Percentiles rank a stretch among this genome's conserved stretches.
Conservation (phyloP, 2,797 vertebrate species). For the Cossypha caffra region DNA sequence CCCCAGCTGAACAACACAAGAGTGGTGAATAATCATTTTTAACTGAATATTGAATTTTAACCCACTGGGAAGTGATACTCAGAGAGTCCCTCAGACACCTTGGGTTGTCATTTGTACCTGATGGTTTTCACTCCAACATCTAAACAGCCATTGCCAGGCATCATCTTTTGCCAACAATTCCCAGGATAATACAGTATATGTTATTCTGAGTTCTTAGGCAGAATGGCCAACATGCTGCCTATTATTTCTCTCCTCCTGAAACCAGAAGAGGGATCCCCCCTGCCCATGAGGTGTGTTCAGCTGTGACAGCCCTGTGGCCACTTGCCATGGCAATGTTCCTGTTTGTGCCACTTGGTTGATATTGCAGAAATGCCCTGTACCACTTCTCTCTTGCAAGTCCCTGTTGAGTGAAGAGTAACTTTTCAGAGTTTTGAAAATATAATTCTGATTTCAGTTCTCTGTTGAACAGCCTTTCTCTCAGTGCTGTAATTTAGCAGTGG, state of each 20-base stretch:
- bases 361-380: neutral
- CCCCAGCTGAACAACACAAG: neutral
- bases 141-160: neutral
- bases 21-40: neutral
- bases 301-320: neutral
- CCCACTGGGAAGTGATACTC: neutral
- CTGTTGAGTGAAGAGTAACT: neutral
- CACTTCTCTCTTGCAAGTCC: neutral
- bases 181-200: neutral
- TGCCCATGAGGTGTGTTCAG: neutral
- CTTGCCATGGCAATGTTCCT: neutral
- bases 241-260: neutral
- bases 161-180: neutral
- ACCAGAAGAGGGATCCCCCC: neutral
- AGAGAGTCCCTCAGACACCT: neutral
- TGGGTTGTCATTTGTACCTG: neutral
- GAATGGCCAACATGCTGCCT: neutral
- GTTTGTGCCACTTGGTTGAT: neutral
- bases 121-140: neutral
- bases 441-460: neutral
- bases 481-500: neutral
- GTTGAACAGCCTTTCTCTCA: neutral
- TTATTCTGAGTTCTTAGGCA: neutral
- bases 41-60: neutral
- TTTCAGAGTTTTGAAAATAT: neutral